Conservation (phyloP, 2,113 vertebrate species). For the Lasiurus cinereus region DNA sequence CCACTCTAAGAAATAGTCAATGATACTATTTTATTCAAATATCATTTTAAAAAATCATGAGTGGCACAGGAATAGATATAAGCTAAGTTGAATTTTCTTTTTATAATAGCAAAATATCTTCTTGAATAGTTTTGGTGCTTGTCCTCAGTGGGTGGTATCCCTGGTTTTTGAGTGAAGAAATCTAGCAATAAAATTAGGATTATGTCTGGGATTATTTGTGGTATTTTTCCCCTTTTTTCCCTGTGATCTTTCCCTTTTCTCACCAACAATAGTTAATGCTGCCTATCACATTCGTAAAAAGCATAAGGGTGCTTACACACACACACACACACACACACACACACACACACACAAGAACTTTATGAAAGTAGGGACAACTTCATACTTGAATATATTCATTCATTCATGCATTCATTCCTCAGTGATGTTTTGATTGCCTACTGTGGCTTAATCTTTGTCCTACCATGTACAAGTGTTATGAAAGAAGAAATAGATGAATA, state of each 20-base stretch:
- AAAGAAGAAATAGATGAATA: neutral
- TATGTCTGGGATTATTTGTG: neutral
- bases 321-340: neutral
- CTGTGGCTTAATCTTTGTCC: neutral
- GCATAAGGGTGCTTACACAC: neutral
- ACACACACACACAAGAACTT: neutral
- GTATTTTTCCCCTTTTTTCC: neutral
- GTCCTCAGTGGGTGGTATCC: neutral
- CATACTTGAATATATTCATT: neutral
- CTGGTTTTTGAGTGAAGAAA: neutral
- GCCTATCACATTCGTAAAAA: neutral
- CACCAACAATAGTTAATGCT: neutral
- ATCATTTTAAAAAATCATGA: slow-evolving; percentile 35
- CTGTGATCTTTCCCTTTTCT: neutral
- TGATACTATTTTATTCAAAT: neutral
- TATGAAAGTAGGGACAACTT: neutral
- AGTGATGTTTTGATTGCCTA: neutral
- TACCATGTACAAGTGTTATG: neutral
- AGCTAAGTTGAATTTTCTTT: neutral
- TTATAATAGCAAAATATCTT: neutral
- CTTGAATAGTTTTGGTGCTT: neutral
- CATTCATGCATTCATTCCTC: neutral
- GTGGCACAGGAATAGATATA: neutral
- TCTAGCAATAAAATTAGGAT: neutral
- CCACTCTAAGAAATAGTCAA: neutral